Base-by-base conservation (phyloP, 1,140 invertebrate species). In the Solen grandis region DNA sequence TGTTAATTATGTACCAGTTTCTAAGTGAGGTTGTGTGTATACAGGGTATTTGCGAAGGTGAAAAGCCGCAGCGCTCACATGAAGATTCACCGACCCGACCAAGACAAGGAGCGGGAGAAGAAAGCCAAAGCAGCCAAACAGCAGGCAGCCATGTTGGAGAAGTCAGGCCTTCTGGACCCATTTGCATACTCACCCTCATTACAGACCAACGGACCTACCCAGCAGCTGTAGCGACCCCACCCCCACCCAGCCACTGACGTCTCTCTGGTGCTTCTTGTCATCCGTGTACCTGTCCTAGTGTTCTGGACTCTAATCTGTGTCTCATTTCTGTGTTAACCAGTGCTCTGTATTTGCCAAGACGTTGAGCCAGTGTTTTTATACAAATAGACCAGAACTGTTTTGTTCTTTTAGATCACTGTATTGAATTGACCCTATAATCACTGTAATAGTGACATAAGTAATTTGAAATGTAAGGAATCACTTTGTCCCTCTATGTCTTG, bases 61-160 rank as follows among this genome's bases (percentile, higher is more conserved):
- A 98, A 98, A 94, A 98, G 97, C 94, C 95, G 97, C 93, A 98
- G 97, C 94, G 97, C 97, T 72, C 97, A 99, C 93, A 99, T 99
- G 97, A 99, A 99, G 94, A 98, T 97, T 81, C 97, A 99, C 76
- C 78, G 90, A 62, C 83, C 84, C 8, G 89, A 90, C 25, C 80
- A 84, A 41, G 86, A 90, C 38, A 87, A 87, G 65, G 83, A 85
- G 60, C 81, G 81, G 46, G 74, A 75, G 36, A 86, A 84, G 66
- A 70, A 76, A 63, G 65, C 60, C 27, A 86, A 88, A 69, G 38
- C 83, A 38, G 63, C 65, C 2, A 83, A 82, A 54, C 79, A 78
- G 55, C 62, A 66, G 4, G 70, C 69, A 38, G 69, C 78, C 27
- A 31, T 72, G 55, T 2, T 73, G 31, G 70, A 73, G 41, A 46